Percentiles rank a stretch among this genome's conserved stretches.
Evolutionary conservation across 2,113 vertebrate species (phyloP).

Genomic region (Sylvietta virens): DNA sequence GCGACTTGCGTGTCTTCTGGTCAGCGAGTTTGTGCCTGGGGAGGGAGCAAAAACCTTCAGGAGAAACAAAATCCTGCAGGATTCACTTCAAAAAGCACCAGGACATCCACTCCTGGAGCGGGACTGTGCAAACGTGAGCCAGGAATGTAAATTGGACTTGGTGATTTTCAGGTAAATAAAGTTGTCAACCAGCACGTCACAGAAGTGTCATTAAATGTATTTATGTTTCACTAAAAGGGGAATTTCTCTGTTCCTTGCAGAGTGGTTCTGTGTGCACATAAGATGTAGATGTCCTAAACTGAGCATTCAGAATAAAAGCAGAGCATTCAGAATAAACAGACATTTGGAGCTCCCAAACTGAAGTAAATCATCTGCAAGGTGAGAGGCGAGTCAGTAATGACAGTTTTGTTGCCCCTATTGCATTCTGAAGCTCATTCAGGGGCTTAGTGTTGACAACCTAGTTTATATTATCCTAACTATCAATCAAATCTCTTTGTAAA

Average conservation of each 20-base stretch:
- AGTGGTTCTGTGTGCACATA: neutral
- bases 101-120: neutral
- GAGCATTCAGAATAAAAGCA: neutral
- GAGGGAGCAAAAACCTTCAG: neutral
- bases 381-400: neutral
- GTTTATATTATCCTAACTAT: neutral
- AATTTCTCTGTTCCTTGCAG: neutral
- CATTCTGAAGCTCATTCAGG: neutral
- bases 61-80: neutral
- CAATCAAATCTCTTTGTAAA: neutral
- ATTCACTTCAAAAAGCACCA: neutral
- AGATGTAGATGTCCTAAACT: neutral
- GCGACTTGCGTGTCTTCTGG: conserved; percentile 90
- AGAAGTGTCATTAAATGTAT: neutral
- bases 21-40: conserved; percentile 94
- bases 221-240: neutral
- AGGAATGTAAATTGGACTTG: neutral
- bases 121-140: neutral
- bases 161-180: neutral
- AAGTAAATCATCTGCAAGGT: neutral
- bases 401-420: neutral
- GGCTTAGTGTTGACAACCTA: no score
- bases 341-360: neutral
- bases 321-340: neutral
- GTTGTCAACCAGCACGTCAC: neutral